Percentiles rank a stretch among this genome's conserved stretches.
Evolutionary conservation across 2,797 vertebrate species (phyloP).

Genomic region (Otolemur crassicaudatus): DNA sequence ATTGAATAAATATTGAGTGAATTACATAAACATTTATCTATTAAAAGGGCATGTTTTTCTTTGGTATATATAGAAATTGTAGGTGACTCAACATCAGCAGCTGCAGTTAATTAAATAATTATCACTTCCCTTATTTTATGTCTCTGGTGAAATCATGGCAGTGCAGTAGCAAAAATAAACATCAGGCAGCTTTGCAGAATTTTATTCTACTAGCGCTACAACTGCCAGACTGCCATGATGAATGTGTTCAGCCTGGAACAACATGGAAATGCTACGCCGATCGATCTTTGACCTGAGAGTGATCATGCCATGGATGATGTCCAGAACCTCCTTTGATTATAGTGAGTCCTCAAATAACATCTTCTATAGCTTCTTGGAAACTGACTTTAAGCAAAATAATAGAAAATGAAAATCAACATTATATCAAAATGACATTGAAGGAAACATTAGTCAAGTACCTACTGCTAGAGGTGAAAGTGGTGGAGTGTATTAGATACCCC

Average conservation of each 20-base stretch:
- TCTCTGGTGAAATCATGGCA: slow-evolving; percentile 28
- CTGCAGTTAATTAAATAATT: slow-evolving; percentile 70
- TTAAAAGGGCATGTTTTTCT: not conserved
- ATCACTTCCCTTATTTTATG: slow-evolving; percentile 27
- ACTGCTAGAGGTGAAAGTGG: too few relatives aligned
- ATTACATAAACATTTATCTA: slow-evolving; percentile 28
- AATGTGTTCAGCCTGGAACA: not conserved
- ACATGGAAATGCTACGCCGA: not conserved
- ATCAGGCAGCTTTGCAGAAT: slow-evolving; percentile 18
- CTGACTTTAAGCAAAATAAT: not conserved
- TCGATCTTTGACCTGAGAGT: not conserved
- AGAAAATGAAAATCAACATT: not conserved
- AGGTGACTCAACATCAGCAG: slow-evolving; percentile 60
- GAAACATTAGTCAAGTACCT: not conserved
- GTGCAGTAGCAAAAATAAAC: slow-evolving; percentile 53
- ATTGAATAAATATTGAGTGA: slow-evolving; percentile 11
- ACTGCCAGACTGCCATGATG: not conserved
- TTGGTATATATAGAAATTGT: not conserved
- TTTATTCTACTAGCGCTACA: not conserved
- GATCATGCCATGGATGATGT: not conserved
- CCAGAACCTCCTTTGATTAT: not conserved
- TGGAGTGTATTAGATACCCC: not conserved
- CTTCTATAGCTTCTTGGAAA: not conserved
- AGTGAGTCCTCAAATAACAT: not conserved
- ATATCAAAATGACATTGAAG: not conserved